phyloP scores from a whole-genome alignment of 2,797 vertebrate species.

The Yasuhikotakia modesta region DNA sequence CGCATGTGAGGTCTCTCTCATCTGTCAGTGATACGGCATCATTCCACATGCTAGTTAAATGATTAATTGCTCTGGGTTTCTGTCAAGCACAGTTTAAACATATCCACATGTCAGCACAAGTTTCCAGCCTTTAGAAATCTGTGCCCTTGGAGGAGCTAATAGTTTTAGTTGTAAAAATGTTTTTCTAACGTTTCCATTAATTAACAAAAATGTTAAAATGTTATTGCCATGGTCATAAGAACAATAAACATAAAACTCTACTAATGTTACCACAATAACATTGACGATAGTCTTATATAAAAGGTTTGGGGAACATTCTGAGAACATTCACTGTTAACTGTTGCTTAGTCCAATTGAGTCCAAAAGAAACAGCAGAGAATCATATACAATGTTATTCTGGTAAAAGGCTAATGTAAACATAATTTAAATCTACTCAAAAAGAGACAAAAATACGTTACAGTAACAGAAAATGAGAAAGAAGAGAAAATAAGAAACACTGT shows the following conservation, averaged over 20 bases:
- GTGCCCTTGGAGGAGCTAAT: constrained; percentile 59
- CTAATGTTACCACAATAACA: too few relatives aligned
- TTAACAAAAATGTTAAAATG: too few relatives aligned
- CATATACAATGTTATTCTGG: constrained; percentile 16
- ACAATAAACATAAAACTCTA: too few relatives aligned
- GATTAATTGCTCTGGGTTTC: constrained; percentile 60
- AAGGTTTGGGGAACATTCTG: too few relatives aligned
- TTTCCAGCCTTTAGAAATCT: constrained; percentile 55
- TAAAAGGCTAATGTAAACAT: constrained; percentile 46
- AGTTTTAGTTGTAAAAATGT: too few relatives aligned
- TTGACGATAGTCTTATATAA: too few relatives aligned
- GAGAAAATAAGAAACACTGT: background rate
- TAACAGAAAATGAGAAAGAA: constrained; percentile 17
- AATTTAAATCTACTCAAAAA: constrained; percentile 53
- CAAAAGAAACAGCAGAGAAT: constrained; percentile 31
- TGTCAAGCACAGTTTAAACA: constrained; percentile 55
- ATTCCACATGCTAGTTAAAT: constrained; percentile 56
- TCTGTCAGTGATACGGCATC: constrained; percentile 48
- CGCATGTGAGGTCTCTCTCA: constrained; percentile 52
- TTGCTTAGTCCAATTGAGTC: constrained; percentile 16
- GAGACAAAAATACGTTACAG: too few relatives aligned
- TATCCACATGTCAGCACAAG: constrained; percentile 49
- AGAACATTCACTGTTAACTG: too few relatives aligned
- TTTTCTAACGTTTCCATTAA: too few relatives aligned
- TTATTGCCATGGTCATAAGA: too few relatives aligned